Conservation (phyloP, 2,888 invertebrate species). For the Mongoloraphidia duomilia region DNA sequence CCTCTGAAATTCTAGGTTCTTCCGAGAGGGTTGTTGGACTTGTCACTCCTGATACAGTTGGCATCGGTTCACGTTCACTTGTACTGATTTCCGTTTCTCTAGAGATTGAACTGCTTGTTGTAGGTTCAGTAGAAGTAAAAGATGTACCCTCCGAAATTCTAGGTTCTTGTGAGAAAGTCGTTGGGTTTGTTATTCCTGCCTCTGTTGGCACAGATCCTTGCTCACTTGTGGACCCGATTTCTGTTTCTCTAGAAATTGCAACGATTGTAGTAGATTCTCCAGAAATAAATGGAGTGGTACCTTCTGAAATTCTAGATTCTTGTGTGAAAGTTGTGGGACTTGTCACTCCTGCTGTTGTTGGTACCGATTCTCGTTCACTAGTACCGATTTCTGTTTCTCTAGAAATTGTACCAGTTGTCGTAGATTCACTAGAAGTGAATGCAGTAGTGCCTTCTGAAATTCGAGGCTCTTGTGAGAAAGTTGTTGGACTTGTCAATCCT, state of each 20-base stretch:
- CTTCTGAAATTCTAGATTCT: no score
- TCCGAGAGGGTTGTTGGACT: slow-evolving; percentile 1
- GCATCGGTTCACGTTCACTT: background rate
- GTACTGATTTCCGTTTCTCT: background rate
- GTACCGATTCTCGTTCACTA: slow-evolving; percentile 7
- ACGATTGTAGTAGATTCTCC: no score
- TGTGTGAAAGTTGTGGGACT: slow-evolving; percentile 1
- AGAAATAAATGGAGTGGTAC: no score
- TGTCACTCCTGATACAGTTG: no score
- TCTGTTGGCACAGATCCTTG: no score
- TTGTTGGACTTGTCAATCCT: background rate
- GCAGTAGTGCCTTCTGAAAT: slow-evolving; percentile 6
- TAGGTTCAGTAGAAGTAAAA: slow-evolving; percentile 2
- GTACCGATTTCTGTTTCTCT: background rate
- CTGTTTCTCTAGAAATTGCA: no score
- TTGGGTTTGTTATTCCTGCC: no score
- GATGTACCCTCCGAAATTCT: background rate
- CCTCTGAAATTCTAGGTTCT: slow-evolving; percentile 3
- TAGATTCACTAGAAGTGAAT: slow-evolving; percentile 3
- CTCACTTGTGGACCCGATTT: no score
- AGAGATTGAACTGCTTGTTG: slow-evolving; percentile 6
- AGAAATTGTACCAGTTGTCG: slow-evolving; percentile 5
- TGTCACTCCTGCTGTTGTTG: slow-evolving; percentile 3
- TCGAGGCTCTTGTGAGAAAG: background rate
- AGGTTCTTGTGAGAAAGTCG: no score